phyloP scores from a whole-genome alignment of 2,113 vertebrate genomes.

The Etheostoma cragini region DNA sequence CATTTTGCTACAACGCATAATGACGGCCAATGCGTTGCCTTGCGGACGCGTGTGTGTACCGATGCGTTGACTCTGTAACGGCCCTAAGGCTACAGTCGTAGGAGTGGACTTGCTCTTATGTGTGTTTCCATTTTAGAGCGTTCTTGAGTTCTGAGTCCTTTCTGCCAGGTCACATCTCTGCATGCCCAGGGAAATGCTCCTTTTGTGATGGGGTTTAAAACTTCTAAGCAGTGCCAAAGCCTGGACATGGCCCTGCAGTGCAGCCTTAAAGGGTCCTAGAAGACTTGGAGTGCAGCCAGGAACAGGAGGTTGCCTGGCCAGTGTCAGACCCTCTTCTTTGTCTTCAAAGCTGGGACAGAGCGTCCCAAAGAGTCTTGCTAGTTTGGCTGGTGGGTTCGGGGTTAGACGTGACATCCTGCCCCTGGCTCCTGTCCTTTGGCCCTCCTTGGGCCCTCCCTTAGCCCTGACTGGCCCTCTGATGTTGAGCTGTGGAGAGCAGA shows the following conservation, averaged over 20 bases:
- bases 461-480: slow-evolving; percentile 67
- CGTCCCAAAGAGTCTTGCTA: slow-evolving; percentile 71
- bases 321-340: slow-evolving; percentile 75
- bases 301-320: slow-evolving; percentile 69
- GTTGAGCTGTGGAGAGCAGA: slow-evolving; percentile 75
- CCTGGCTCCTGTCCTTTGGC: slow-evolving; percentile 67
- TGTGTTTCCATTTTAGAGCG: slow-evolving; percentile 26
- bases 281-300: slow-evolving; percentile 77
- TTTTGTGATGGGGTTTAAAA: slow-evolving; percentile 48
- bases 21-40: no score
- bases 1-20: no score
- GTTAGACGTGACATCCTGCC: slow-evolving; percentile 83
- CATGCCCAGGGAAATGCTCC: slow-evolving; percentile 30
- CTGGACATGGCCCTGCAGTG: slow-evolving; percentile 54
- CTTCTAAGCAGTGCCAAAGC: slow-evolving; percentile 45
- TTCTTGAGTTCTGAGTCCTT: slow-evolving; percentile 22
- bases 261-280: slow-evolving; percentile 65
- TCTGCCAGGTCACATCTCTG: slow-evolving; percentile 52
- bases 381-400: slow-evolving; percentile 73
- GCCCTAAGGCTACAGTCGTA: background rate
- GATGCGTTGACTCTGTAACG: no score
- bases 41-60: no score
- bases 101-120: slow-evolving; percentile 3
- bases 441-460: slow-evolving; percentile 50
- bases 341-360: slow-evolving; percentile 68